Base-by-base conservation (phyloP, 1,140 invertebrate species). In the Agrypnia vestita region DNA sequence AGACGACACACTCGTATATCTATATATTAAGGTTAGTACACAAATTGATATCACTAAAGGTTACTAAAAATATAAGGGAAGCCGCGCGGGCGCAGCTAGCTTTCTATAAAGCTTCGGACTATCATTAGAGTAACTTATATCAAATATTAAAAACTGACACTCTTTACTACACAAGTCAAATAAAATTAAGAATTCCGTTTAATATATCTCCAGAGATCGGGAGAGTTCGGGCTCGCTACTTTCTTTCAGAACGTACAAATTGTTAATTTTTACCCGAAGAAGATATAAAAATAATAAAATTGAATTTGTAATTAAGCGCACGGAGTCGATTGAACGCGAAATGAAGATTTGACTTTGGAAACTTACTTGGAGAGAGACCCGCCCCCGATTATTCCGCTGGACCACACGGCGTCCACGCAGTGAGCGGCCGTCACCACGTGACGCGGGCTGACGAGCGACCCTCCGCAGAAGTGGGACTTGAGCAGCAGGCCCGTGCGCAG, bases 371-470 rank as follows among this genome's bases (percentile, higher is more conserved):
- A 62, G 12, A 80, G 56, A 10, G 78, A 80, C 43, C 61, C 73
- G 46, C 56, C 56, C 43, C 72, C 55, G 21, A 74, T 74, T 19
- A 74, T 74, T 3, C 51, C 51, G 44, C 11, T 43, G n/a, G n/a
- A 59, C 56, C 61, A 80, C 11, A 80, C 59, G 17, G 78, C 85
- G 46, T 85, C 81, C 80, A 90, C 85, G 62, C 90, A 91, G 83
- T 91, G 90, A 13, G 90, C 90, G 0, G 90, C 90, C 0, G 90
- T 91, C 13, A 91, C 53, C 9, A 91, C 84, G 83, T 87, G 90
- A 72, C 85, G 84, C 4, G 84, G 73, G 75, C 84, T 87, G 56
- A 91, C 79, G n/a, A 91, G 88, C 10, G 89, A 86, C 3, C 90
- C 90, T 4, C 90, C 90, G 78, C 90, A 91, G 81, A 88, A 88